These are phyloP conservation scores for Lanius collurio DNA, from an alignment of 2,113 vertebrate species.

Conservation along the genomic window DNA sequence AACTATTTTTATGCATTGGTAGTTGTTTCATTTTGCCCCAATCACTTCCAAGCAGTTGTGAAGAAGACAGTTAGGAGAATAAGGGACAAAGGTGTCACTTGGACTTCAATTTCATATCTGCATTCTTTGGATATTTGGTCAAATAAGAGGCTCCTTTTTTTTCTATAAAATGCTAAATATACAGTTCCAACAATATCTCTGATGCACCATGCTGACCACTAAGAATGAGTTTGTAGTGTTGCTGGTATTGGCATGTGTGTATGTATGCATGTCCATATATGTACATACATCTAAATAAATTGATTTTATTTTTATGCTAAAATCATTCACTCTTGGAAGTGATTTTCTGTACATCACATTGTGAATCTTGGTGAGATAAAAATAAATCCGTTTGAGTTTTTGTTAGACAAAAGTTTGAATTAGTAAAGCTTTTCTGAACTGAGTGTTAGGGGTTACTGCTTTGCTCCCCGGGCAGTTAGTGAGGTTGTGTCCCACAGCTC, in stretches of 20 bases:
- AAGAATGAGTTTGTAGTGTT: neutral
- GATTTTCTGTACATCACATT: neutral
- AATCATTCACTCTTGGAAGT: neutral
- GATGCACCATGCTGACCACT: neutral
- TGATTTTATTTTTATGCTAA: neutral
- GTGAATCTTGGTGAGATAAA: neutral
- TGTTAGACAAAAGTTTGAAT: neutral
- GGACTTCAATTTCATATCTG: neutral
- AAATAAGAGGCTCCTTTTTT: neutral
- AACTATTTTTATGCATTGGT: neutral
- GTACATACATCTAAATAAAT: neutral
- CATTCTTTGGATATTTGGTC: neutral
- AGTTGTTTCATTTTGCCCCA: neutral
- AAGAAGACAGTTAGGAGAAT: neutral
- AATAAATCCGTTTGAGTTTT: neutral
- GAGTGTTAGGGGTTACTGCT: neutral
- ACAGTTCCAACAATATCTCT: neutral
- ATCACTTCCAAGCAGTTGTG: neutral
- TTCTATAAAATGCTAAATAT: neutral
- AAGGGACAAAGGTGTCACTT: neutral
- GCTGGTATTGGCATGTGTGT: accelerated
- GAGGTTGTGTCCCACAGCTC: neutral
- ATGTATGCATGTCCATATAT: neutral
- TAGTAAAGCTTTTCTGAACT: neutral
- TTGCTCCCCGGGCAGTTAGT: neutral